Evolutionary conservation across 2,113 vertebrate species (phyloP).

Genomic region (Passer domesticus): DNA sequence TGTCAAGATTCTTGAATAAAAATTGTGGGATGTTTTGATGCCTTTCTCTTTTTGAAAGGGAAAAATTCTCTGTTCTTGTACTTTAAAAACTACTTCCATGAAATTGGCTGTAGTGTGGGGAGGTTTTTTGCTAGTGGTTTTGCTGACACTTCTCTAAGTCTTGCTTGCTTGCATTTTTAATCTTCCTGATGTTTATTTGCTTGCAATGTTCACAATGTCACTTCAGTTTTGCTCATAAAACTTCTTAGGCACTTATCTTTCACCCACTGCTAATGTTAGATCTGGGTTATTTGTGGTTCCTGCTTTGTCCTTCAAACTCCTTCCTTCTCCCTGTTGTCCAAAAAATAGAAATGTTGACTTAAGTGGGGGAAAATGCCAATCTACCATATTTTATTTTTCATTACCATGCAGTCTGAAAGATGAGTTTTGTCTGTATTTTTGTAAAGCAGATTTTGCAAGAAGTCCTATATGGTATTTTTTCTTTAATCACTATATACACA

Average conservation of each 20-base stretch:
- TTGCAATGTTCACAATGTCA: not conserved
- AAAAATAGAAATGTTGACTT: not conserved
- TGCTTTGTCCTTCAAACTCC: not conserved
- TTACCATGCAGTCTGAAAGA: not conserved
- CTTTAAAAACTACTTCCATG: not conserved
- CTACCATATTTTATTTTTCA: not conserved
- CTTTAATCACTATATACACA: accelerated
- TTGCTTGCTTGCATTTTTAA: slow-evolving; percentile 27
- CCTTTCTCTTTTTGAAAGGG: not conserved
- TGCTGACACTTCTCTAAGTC: not conserved
- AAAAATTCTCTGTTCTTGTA: not conserved
- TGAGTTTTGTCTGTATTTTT: not conserved
- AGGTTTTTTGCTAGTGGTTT: not conserved
- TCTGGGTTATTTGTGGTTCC: not conserved
- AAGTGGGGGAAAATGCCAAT: not conserved
- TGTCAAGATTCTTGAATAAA: not conserved
- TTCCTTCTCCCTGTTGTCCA: not conserved
- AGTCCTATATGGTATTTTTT: not conserved
- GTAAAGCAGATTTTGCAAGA: not conserved
- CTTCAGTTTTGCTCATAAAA: not conserved
- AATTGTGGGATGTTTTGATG: not conserved
- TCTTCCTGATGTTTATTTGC: slow-evolving; percentile 4
- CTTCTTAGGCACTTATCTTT: not conserved
- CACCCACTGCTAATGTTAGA: not conserved
- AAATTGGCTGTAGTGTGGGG: not conserved